A percentile compares a stretch with the other conserved stretches of the same genome.
These are phyloP conservation scores for Melanostoma scalare DNA, from an alignment of 2,888 invertebrate species.

Conservation along the genomic window DNA sequence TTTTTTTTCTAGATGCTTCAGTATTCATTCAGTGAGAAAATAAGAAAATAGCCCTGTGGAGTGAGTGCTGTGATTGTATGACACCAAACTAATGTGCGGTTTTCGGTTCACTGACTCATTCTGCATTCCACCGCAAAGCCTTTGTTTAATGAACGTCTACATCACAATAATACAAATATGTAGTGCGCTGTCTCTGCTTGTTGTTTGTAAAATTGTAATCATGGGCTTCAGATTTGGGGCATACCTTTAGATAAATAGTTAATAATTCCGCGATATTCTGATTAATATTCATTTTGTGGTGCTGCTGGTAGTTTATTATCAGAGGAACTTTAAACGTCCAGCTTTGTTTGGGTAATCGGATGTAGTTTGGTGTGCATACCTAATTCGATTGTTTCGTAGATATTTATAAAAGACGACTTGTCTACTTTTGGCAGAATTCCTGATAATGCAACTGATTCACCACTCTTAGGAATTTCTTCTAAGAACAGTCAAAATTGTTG, in stretches of 20 bases:
- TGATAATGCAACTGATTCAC: too few relatives aligned
- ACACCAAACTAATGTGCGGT: slow-evolving; percentile 7
- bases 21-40: too few relatives aligned
- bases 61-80: slow-evolving; percentile 13
- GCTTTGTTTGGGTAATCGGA: too few relatives aligned
- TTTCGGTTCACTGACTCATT: slow-evolving; percentile 53
- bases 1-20: too few relatives aligned
- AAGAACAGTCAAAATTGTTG: too few relatives aligned
- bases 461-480: too few relatives aligned
- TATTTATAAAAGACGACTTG: too few relatives aligned
- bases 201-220: slow-evolving; percentile 1
- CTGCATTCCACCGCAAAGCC: slow-evolving; percentile 54
- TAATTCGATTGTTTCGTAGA: too few relatives aligned
- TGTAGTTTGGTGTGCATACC: too few relatives aligned
- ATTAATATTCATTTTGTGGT: slow-evolving; percentile 31
- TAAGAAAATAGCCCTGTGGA: too few relatives aligned
- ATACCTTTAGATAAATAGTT: slow-evolving; percentile 32
- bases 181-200: slow-evolving; percentile 19
- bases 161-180: neutral
- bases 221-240: neutral
- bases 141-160: slow-evolving; percentile 27
- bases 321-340: too few relatives aligned
- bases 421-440: too few relatives aligned
- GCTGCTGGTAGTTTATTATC: neutral
- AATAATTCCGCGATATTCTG: slow-evolving; percentile 31